Conservation (phyloP, 2,113 vertebrate species). For the Peromyscus californicus region DNA sequence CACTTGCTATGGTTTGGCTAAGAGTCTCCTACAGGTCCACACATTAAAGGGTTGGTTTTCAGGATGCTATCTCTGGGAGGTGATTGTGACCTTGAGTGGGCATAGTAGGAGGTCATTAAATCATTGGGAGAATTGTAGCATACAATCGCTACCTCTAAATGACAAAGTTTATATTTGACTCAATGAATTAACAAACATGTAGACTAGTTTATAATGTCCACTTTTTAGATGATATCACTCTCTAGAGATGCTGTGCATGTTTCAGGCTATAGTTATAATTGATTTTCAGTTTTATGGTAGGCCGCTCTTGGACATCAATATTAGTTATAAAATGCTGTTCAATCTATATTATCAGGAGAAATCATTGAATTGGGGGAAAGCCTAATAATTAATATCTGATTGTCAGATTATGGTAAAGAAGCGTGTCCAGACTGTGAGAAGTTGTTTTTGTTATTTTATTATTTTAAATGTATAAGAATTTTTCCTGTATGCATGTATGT, state of each 20-base stretch:
- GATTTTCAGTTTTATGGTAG: slow-evolving; percentile 53
- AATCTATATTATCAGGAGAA: slow-evolving; percentile 32
- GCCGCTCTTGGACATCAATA: slow-evolving; percentile 57
- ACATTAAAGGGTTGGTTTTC: not conserved
- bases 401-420: not conserved
- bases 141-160: slow-evolving; percentile 50
- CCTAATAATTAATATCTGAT: slow-evolving; percentile 10
- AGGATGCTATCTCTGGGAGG: not conserved
- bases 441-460: not conserved
- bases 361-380: slow-evolving; percentile 25
- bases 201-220: not conserved
- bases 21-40: not conserved
- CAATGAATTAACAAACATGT: not conserved
- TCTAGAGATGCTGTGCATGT: slow-evolving; percentile 37
- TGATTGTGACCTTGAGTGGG: not conserved
- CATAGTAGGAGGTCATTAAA: not conserved
- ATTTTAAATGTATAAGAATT: not conserved
- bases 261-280: slow-evolving; percentile 35
- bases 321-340: slow-evolving; percentile 21
- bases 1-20: not conserved
- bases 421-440: slow-evolving; percentile 15
- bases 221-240: not conserved
- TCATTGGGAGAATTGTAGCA: not conserved
- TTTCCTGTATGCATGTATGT: not conserved
- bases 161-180: slow-evolving; percentile 25